phyloP scores from a whole-genome alignment of 2,888 invertebrate species.

The Chymomyza amoena region DNA sequence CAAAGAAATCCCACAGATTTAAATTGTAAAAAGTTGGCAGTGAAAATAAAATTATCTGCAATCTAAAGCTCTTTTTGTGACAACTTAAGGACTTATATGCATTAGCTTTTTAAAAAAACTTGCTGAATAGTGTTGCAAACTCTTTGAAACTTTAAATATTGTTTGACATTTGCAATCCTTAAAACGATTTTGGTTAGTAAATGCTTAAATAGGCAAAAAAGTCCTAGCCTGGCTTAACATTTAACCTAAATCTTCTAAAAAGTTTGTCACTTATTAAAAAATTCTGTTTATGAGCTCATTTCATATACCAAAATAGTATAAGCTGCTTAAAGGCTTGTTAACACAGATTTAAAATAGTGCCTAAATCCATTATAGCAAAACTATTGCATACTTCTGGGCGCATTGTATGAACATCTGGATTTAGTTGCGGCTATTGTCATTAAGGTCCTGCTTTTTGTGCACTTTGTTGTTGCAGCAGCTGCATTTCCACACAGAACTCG shows the following conservation, averaged over 20 bases:
- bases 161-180: too few relatives aligned
- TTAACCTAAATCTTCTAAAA: too few relatives aligned
- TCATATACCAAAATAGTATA: too few relatives aligned
- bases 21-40: background rate
- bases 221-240: too few relatives aligned
- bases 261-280: too few relatives aligned
- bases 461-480: constrained; percentile 4
- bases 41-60: background rate
- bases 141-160: too few relatives aligned
- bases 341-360: background rate
- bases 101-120: background rate
- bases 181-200: too few relatives aligned
- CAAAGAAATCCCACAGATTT: background rate
- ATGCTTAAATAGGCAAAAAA: too few relatives aligned
- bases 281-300: too few relatives aligned
- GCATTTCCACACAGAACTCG: constrained; percentile 4
- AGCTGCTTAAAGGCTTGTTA: too few relatives aligned
- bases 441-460: background rate
- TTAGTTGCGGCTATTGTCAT: constrained; percentile 11
- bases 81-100: background rate
- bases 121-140: too few relatives aligned
- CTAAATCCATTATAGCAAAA: constrained; percentile 11
- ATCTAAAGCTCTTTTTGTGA: background rate
- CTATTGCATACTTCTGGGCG: constrained; percentile 12
- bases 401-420: constrained; percentile 45